Percentiles rank a stretch among this genome's conserved stretches.
These are phyloP conservation scores for Hydrocynus forskahlii DNA, from an alignment of 2,797 vertebrate genomes.

Conservation along the genomic window DNA sequence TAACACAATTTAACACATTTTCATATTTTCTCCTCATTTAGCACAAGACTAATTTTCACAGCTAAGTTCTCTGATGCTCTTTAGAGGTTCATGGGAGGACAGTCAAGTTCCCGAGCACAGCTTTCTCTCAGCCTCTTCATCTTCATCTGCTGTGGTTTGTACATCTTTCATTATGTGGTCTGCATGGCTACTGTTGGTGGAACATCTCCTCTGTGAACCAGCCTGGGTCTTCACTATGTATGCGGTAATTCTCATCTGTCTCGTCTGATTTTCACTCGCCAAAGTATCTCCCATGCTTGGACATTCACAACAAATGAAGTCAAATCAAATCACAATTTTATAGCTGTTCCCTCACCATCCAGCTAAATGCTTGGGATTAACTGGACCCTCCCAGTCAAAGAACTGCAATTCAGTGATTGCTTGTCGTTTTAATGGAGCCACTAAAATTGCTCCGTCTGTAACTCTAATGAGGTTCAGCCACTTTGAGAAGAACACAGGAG, in stretches of 20 bases:
- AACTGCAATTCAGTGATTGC: not conserved
- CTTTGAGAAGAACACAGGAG: not conserved
- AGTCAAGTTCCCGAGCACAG: not conserved
- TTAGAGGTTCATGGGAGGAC: not conserved
- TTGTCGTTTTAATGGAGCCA: slow-evolving; percentile 5
- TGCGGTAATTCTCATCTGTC: not conserved
- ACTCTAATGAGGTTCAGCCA: slow-evolving; percentile 3
- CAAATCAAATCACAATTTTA: not conserved
- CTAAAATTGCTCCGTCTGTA: slow-evolving; percentile 18
- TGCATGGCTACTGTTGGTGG: not conserved
- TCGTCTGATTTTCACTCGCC: not conserved
- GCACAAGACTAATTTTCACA: not conserved
- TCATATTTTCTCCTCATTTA: not conserved
- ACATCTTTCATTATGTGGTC: not conserved
- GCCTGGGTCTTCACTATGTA: not conserved
- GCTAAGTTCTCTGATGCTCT: not conserved
- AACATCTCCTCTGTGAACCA: not conserved
- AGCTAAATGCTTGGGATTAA: not conserved
- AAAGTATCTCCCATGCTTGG: not conserved
- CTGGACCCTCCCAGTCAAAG: not conserved
- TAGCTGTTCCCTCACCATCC: not conserved
- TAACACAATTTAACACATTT: not conserved
- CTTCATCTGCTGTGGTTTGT: not conserved
- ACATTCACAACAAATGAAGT: not conserved
- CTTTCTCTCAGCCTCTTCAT: not conserved